Conservation (phyloP, 2,797 vertebrate genomes). For the Tolypeutes matacus region DNA sequence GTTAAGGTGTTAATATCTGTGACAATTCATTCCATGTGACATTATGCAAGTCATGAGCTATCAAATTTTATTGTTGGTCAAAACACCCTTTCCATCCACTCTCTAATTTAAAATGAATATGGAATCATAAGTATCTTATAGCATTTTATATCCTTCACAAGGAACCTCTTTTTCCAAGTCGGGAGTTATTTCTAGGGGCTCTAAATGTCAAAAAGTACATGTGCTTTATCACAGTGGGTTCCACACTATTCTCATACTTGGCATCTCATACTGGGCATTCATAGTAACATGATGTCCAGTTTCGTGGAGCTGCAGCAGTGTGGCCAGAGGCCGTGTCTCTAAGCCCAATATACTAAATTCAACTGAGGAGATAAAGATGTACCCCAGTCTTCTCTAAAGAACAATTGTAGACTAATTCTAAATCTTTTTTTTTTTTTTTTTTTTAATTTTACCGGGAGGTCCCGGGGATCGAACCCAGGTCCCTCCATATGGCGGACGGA, state of each 20-base stretch:
- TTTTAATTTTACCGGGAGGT: too few relatives aligned
- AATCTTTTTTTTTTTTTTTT: too few relatives aligned
- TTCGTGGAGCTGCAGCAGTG: neutral
- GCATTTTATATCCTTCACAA: neutral
- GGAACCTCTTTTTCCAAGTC: neutral
- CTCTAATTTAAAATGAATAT: conserved; percentile 47
- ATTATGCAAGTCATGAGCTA: neutral
- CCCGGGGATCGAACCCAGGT: too few relatives aligned
- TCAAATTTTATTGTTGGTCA: neutral
- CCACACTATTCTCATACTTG: neutral
- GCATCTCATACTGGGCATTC: neutral
- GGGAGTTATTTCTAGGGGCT: neutral
- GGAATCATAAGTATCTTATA: neutral
- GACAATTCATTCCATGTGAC: neutral
- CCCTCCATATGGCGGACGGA: too few relatives aligned
- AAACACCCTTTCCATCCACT: neutral
- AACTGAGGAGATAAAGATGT: neutral
- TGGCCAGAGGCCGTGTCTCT: accelerated
- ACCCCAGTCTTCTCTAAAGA: neutral
- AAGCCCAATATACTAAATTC: neutral
- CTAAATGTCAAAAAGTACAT: neutral
- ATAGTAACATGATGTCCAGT: neutral
- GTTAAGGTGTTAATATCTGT: neutral
- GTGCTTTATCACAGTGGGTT: neutral
- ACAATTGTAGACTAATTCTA: neutral